phyloP scores from a whole-genome alignment of 2,888 invertebrate genomes.

The Andrena praecox region DNA sequence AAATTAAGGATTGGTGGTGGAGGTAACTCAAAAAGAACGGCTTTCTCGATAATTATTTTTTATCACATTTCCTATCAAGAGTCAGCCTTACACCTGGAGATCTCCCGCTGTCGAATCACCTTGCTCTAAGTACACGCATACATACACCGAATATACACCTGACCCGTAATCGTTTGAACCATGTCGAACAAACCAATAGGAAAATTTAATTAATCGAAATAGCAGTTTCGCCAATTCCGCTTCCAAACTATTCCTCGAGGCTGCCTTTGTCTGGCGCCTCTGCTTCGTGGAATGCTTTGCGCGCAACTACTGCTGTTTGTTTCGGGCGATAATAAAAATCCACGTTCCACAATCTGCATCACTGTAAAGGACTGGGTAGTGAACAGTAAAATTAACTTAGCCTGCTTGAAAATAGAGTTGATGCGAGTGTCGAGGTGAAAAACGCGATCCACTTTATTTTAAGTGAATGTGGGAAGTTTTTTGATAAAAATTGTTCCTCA shows the following conservation, averaged over 20 bases:
- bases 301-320: slow-evolving; percentile 6
- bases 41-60: too few relatives aligned
- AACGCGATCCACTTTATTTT: neutral
- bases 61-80: too few relatives aligned
- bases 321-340: neutral
- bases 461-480: neutral
- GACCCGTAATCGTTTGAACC: neutral
- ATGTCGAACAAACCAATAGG: slow-evolving; percentile 8
- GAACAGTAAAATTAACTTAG: slow-evolving; percentile 11
- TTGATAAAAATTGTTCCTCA: neutral
- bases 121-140: neutral
- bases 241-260: neutral
- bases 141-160: too few relatives aligned
- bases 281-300: slow-evolving; percentile 21
- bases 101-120: neutral
- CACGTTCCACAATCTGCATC: slow-evolving; percentile 7
- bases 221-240: neutral
- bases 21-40: too few relatives aligned
- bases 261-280: neutral
- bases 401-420: neutral
- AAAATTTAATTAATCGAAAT: slow-evolving; percentile 44
- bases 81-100: neutral
- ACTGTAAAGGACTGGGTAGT: neutral
- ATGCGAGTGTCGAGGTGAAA: neutral
- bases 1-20: too few relatives aligned